Conservation (phyloP, 2,113 vertebrate species). For the Lepisosteus oculatus region DNA sequence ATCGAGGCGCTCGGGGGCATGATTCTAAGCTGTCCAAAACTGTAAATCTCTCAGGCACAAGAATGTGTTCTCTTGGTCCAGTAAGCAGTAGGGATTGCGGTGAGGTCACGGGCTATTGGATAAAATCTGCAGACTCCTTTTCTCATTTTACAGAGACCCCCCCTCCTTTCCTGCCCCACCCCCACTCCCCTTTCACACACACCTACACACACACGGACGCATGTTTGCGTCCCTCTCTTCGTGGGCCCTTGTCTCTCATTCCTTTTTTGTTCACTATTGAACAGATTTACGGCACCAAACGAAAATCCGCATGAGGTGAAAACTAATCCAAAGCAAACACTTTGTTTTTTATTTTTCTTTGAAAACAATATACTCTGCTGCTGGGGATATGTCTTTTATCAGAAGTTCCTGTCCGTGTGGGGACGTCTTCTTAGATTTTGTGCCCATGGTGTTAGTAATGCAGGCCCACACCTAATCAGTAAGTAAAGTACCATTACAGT, state of each 20-base stretch:
- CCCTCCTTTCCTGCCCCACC: background rate
- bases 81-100: slow-evolving; percentile 45
- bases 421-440: too few relatives aligned
- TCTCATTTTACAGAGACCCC: background rate
- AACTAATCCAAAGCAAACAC: too few relatives aligned
- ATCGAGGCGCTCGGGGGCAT: slow-evolving; percentile 65
- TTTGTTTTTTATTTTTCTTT: too few relatives aligned
- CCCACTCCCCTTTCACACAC: background rate
- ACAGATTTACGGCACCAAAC: background rate
- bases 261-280: too few relatives aligned
- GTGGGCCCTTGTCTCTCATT: too few relatives aligned
- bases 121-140: background rate
- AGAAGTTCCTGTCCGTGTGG: too few relatives aligned
- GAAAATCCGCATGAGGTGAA: too few relatives aligned
- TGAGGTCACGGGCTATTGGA: slow-evolving; percentile 32
- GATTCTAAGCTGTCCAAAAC: slow-evolving; percentile 63
- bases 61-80: slow-evolving; percentile 57
- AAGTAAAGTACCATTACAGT: slow-evolving; percentile 32
- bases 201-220: background rate
- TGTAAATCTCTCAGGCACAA: slow-evolving; percentile 56
- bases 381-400: too few relatives aligned
- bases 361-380: too few relatives aligned
- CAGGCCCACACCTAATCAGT: too few relatives aligned
- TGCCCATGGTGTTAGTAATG: too few relatives aligned
- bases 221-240: background rate